Evolutionary conservation across 2,113 vertebrate species (phyloP).

Genomic region (Garra rufa): DNA sequence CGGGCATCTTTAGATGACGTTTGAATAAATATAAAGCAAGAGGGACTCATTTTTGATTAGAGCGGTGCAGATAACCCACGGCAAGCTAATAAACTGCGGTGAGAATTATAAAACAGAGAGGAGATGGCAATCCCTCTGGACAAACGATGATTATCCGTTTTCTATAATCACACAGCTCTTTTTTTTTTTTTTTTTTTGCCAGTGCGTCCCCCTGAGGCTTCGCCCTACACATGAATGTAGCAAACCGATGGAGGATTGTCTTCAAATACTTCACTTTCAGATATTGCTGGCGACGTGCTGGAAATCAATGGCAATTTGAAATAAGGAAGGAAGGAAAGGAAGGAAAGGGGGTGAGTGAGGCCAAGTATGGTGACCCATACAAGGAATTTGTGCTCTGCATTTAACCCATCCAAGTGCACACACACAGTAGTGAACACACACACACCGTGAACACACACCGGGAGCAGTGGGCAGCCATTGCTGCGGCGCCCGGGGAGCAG

Average conservation of each 20-base stretch:
- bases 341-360: too few species aligned
- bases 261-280: constrained; percentile 12
- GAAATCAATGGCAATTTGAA: constrained; percentile 38
- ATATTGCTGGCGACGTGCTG: background rate
- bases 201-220: background rate
- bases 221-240: background rate
- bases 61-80: constrained; percentile 7
- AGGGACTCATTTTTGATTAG: background rate
- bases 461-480: too few species aligned
- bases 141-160: constrained; percentile 19
- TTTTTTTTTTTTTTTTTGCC: too few species aligned
- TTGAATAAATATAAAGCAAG: background rate
- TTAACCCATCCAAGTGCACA: too few species aligned
- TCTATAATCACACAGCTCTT: background rate
- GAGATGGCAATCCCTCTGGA: constrained; percentile 16
- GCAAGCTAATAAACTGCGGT: background rate
- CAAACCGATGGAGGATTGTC: background rate
- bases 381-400: too few species aligned
- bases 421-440: too few species aligned
- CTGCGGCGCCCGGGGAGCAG: too few species aligned
- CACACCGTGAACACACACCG: too few species aligned
- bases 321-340: too few species aligned
- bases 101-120: constrained; percentile 24
- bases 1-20: background rate
- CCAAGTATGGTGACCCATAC: too few species aligned